Evolutionary conservation across 1,140 invertebrate species (phyloP).

Genomic region (Oreohelix idahoensis): DNA sequence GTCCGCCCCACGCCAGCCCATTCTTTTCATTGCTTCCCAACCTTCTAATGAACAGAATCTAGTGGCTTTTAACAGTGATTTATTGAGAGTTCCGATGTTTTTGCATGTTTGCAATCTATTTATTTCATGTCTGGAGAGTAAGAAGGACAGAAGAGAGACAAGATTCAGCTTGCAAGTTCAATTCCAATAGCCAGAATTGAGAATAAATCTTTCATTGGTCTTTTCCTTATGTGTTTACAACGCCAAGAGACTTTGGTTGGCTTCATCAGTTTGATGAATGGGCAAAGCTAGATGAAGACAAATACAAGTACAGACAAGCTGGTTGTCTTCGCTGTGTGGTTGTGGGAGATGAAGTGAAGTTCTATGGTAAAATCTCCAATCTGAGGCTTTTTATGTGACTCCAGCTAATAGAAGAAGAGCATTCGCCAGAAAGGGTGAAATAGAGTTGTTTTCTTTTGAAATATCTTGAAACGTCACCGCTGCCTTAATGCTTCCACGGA

Average conservation of each 20-base stretch:
- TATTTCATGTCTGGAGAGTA: slow-evolving; percentile 1
- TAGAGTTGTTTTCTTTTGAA: background rate
- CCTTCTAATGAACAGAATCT: slow-evolving; percentile 24
- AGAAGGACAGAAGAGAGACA: background rate
- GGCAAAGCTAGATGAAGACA: background rate
- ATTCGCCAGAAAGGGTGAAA: background rate
- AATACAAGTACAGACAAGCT: background rate
- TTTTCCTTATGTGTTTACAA: background rate
- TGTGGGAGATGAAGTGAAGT: background rate
- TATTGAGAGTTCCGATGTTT: slow-evolving; percentile 3
- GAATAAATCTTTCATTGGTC: slow-evolving; percentile 15
- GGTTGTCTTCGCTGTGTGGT: background rate
- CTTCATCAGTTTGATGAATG: background rate
- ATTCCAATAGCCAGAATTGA: background rate
- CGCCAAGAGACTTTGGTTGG: background rate
- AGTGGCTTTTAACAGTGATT: slow-evolving; percentile 34
- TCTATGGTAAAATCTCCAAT: background rate
- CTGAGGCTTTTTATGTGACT: background rate
- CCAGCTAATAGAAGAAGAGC: background rate
- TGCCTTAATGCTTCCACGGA: too few relatives aligned
- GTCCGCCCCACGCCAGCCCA: background rate
- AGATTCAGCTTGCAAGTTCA: background rate
- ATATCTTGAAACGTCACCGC: background rate
- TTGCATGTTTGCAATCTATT: slow-evolving; percentile 30
- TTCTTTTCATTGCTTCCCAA: slow-evolving; percentile 17